Evolutionary conservation across 2,888 invertebrate species (phyloP).

Genomic region (Junonia oenone): DNA sequence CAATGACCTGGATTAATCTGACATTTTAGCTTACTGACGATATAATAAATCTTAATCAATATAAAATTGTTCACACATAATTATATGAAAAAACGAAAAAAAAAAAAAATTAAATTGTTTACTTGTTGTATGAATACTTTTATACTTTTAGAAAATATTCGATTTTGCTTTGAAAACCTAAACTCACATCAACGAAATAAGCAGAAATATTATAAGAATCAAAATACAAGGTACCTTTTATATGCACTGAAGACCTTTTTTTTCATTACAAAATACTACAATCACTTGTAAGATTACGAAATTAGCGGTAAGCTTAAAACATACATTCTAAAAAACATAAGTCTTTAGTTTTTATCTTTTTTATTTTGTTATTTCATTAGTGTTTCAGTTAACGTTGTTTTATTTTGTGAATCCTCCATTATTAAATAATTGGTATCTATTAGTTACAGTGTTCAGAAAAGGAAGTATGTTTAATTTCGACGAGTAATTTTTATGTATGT

Average conservation of each 20-base stretch:
- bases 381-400: no score
- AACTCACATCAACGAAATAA: no score
- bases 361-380: not conserved
- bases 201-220: not conserved
- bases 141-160: no score
- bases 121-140: no score
- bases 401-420: no score
- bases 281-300: conserved; percentile 4
- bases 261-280: conserved; percentile 17
- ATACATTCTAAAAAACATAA: not conserved
- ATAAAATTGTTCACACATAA: no score
- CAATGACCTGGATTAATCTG: not conserved
- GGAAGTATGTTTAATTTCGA: no score
- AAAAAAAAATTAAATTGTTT: no score
- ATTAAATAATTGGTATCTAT: no score
- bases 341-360: not conserved
- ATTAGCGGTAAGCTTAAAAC: not conserved
- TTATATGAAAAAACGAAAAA: not conserved
- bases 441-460: no score
- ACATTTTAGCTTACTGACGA: not conserved
- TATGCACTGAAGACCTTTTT: conserved; percentile 26
- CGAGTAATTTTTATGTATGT: no score
- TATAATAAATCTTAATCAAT: not conserved
- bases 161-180: no score
- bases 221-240: not conserved